Conservation (phyloP, 2,888 invertebrate species). For the Drosophila anomelani region DNA sequence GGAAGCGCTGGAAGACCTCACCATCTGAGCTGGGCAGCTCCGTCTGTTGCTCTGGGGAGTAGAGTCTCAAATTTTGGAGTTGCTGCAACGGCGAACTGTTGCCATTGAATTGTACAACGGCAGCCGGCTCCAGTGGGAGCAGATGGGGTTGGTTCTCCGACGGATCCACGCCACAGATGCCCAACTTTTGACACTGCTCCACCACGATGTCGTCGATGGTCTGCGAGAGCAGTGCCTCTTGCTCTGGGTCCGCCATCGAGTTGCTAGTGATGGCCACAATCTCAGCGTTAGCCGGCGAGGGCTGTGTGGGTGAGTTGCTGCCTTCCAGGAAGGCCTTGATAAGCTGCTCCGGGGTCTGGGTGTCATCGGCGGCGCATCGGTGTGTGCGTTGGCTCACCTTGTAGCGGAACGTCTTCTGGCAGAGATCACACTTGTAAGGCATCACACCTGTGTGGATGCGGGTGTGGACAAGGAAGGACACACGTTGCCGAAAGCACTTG, state of each 20-base stretch:
- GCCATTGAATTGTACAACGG: slow-evolving; percentile 82
- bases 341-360: slow-evolving; percentile 75
- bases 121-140: slow-evolving; percentile 84
- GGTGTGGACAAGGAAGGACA: slow-evolving; percentile 93
- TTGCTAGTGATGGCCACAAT: slow-evolving; percentile 56
- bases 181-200: slow-evolving; percentile 84
- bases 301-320: slow-evolving; percentile 72
- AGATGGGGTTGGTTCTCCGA: slow-evolving; percentile 30
- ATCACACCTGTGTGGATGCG: slow-evolving; percentile 93
- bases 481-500: slow-evolving; percentile 93
- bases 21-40: slow-evolving; percentile 63
- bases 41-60: slow-evolving; percentile 81
- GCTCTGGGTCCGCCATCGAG: slow-evolving; percentile 49
- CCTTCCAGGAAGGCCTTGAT: slow-evolving; percentile 79
- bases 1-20: slow-evolving; percentile 67
- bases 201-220: slow-evolving; percentile 84
- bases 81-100: slow-evolving; percentile 88
- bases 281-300: slow-evolving; percentile 85
- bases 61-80: slow-evolving; percentile 87
- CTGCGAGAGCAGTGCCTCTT: slow-evolving; percentile 78
- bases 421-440: slow-evolving; percentile 93
- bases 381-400: slow-evolving; percentile 94
- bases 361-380: slow-evolving; percentile 86
- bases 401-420: slow-evolving; percentile 92
- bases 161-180: slow-evolving; percentile 74